Base-by-base conservation (phyloP, 2,797 vertebrate genomes). In the Coendou prehensilis region DNA sequence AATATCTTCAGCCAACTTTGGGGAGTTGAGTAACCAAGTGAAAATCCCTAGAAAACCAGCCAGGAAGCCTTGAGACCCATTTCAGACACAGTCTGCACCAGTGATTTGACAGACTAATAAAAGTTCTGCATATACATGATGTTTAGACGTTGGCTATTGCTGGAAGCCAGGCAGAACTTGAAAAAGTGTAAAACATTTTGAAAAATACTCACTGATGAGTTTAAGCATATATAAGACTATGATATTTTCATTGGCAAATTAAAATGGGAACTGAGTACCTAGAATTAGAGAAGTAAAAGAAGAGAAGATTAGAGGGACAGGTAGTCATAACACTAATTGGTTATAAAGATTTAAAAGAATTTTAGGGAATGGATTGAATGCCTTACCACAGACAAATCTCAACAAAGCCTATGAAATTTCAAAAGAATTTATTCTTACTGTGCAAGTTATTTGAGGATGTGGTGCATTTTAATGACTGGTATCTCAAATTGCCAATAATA, bases 331-430 rank as follows among this genome's bases (percentile, higher is more conserved):
- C 64, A 80, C 61, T 92, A 97, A 97, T 82, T 96, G 94, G 89
- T 50, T 92, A 75, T 30, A 71, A 89, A 87, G 89, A 52, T 52
- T 95, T 95, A 95, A 97, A 83, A 76, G 84, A 97, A 97, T 73
- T 83, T 92, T 71, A 0, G 0, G 45, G 10, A 87, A 3, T 0
- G 0, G 26, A 87, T 76, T 96, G 64, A 93, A 95, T 95, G 93
- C 37, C 30, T 93, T 7, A 26, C 45, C 59, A 85, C 37, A 79
- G 92, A 52, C 45, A 89, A 92, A 94, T 89, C 87, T 6, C 45
- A 22, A 54, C 71, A 96, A 95, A 97, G 87, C 73, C 91, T 81
- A 28, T 59, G 22, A 54, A 95, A 85, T 61, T 20, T 71, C 73
- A 87, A 89, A 93, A 15, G 30, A 87, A 69, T 73, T 80, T 93